These are phyloP conservation scores for Geococcyx californianus DNA, from an alignment of 2,113 vertebrate species.

Conservation along the genomic window DNA sequence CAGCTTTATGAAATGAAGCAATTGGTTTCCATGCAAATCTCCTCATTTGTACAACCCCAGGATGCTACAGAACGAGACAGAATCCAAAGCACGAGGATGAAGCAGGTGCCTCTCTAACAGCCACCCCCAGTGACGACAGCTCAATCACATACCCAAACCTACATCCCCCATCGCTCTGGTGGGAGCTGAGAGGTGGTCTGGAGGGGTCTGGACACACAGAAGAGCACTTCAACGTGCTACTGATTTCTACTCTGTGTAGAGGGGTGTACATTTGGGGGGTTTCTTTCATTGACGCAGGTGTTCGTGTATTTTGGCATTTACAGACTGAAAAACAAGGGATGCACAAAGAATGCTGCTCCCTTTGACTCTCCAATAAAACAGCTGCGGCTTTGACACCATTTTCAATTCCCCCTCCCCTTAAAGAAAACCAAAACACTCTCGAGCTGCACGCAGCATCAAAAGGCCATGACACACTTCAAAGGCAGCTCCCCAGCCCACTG, in stretches of 20 bases:
- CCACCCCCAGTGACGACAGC: background rate
- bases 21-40: background rate
- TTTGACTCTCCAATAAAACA: background rate
- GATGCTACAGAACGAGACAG: background rate
- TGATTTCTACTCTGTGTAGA: background rate
- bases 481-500: background rate
- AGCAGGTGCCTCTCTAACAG: background rate
- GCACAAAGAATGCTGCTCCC: background rate
- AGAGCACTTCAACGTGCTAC: background rate
- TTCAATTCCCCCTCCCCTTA: background rate
- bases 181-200: accelerated
- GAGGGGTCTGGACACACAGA: background rate
- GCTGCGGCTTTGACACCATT: background rate
- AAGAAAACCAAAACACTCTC: background rate
- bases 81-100: background rate
- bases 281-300: background rate
- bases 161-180: background rate
- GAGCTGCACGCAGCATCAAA: background rate
- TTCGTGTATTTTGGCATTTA: background rate
- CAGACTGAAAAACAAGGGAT: background rate
- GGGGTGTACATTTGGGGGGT: accelerated
- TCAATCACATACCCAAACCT: background rate
- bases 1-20: background rate
- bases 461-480: background rate
- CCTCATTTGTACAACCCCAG: background rate